phyloP scores from a whole-genome alignment of 2,113 vertebrate species.

The Falcunculus frontatus region DNA sequence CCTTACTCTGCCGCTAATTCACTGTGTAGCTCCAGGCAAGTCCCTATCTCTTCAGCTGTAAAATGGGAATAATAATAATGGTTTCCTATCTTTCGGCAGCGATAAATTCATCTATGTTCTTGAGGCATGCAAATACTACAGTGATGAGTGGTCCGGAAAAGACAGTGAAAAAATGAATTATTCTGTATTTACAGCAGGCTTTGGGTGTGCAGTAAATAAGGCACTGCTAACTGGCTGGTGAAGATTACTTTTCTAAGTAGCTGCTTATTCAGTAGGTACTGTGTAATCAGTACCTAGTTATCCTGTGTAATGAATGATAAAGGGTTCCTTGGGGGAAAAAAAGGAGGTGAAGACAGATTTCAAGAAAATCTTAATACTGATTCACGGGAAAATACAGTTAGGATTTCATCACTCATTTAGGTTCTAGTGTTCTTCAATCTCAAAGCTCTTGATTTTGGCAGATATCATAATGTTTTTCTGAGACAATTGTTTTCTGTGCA shows the following conservation, averaged over 20 bases:
- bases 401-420: background rate
- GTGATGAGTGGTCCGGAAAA: constrained; percentile 31
- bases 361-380: background rate
- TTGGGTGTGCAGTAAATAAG: constrained; percentile 39
- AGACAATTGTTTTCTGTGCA: background rate
- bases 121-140: constrained; percentile 32
- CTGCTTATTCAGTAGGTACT: constrained; percentile 36
- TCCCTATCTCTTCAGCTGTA: constrained; percentile 47
- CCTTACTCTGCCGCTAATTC: constrained; percentile 26
- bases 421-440: background rate
- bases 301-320: background rate
- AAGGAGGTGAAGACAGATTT: background rate
- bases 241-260: constrained; percentile 35
- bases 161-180: constrained; percentile 6
- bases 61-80: constrained; percentile 50
- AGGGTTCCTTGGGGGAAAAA: background rate
- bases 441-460: background rate
- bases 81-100: background rate
- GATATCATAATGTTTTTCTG: background rate
- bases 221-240: constrained; percentile 4
- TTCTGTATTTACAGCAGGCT: constrained; percentile 26
- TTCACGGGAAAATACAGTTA: background rate
- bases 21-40: constrained; percentile 30
- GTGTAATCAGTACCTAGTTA: constrained; percentile 23
- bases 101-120: constrained; percentile 39